Base-by-base conservation (phyloP, 1,140 invertebrate species). In the Camponotus floridanus region DNA sequence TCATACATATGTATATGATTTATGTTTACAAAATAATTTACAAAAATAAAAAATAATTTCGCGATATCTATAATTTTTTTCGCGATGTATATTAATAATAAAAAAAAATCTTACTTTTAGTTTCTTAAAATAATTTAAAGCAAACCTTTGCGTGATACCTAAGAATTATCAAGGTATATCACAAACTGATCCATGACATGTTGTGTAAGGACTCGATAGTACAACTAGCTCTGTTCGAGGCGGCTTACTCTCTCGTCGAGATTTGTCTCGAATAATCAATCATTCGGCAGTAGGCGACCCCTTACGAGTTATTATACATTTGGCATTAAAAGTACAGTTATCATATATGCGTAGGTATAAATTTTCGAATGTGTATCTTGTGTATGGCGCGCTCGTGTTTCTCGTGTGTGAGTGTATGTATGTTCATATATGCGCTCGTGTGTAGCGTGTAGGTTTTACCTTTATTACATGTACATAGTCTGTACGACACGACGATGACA, bases 291-390 rank as follows among this genome's bases (percentile, higher is more conserved):
- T 76, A 39, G 73, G 59, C 79, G 73, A 78, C 68, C 78, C 61
- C 91, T 92, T 92, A 92, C 89, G 91, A 94, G 94, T 94, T 94
- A 94, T 94, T 94, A 95, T 95, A 95, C 94, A 95, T 95, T 95
- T 95, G 94, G 94, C 94, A 94, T 95, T 95, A 93, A 90, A 94
- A 94, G 94, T 94, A 95, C 92, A 93, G 90, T 94, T 90, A 94
- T 92, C 93, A 90, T 93, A 92, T 94, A 95, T 94, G 93, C 92
- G 90, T 94, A 93, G 93, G 94, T 95, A 95, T 94, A 94, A 94
- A 94, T 93, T 91, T 51, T 85, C 68, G 71, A 74, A 45, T 87
- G 33, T 59, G 81, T 90, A 79, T 76, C 57, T 65, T 73, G 84
- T 76, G 76, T 80, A 65, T 61, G 42, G 31, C 42, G 67, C 62